These are phyloP conservation scores for Mobula hypostoma DNA, from an alignment of 2,113 vertebrate genomes.

Conservation along the genomic window DNA sequence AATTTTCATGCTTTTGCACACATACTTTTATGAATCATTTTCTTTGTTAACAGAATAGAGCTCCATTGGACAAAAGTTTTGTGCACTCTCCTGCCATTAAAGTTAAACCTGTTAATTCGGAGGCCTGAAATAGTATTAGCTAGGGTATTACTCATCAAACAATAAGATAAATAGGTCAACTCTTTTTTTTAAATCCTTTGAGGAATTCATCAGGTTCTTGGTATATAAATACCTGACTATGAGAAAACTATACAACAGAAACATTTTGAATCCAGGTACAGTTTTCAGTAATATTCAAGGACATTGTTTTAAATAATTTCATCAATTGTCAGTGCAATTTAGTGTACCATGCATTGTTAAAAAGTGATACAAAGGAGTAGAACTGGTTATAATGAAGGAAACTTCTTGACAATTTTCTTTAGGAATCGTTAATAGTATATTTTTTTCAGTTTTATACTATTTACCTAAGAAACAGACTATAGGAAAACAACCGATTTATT, in stretches of 20 bases:
- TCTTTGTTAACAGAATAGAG: not conserved
- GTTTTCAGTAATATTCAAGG: not conserved
- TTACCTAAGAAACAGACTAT: not conserved
- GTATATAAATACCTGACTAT: not conserved
- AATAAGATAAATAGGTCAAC: not conserved
- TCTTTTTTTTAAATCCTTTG: not conserved
- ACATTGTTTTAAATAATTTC: not conserved
- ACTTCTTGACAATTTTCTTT: not conserved
- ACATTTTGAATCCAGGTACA: not conserved
- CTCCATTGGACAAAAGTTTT: not conserved
- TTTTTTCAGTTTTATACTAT: not conserved
- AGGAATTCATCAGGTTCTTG: not conserved
- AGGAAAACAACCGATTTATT: not conserved
- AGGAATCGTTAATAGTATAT: not conserved
- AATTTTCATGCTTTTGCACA: not conserved
- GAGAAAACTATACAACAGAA: not conserved
- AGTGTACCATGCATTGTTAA: not conserved
- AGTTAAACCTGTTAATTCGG: not conserved
- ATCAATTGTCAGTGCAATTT: not conserved
- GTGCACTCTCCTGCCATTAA: not conserved
- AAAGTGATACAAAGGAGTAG: not conserved
- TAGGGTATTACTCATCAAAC: not conserved
- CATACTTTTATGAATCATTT: constrained; percentile 10
- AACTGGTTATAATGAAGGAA: not conserved
- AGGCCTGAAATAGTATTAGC: constrained; percentile 13